Evolutionary conservation across 2,888 invertebrate genomes (phyloP).

Genomic region (Drosophila merina): DNA sequence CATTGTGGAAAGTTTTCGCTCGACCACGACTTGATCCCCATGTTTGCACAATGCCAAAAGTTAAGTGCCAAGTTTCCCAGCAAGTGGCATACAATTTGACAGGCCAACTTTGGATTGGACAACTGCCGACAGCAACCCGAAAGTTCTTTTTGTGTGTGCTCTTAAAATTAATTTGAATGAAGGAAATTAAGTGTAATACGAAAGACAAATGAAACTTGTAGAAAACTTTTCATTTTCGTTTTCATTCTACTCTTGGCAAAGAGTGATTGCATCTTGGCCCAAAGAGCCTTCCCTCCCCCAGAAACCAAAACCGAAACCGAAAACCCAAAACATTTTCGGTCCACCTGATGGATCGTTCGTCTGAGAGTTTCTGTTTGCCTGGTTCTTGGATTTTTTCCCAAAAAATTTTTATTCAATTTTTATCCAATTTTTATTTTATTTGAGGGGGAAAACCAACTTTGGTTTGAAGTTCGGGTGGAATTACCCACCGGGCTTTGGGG

Average conservation of each 20-base stretch:
- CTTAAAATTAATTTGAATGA: conserved; percentile 44
- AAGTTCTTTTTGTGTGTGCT: conserved; percentile 28
- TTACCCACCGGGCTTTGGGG: background rate
- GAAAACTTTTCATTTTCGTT: conserved; percentile 12
- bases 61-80: conserved; percentile 28
- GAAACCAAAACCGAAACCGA: conserved; percentile 3
- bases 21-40: background rate
- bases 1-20: conserved; percentile 15
- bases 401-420: conserved; percentile 22
- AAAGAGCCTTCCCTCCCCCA: background rate
- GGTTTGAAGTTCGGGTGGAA: background rate
- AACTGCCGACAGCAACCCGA: conserved; percentile 31
- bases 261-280: conserved; percentile 27
- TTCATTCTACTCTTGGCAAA: conserved; percentile 2
- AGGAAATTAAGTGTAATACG: conserved; percentile 44
- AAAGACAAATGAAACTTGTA: conserved; percentile 47
- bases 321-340: conserved; percentile 1
- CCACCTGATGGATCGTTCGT: conserved; percentile 11
- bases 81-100: conserved; percentile 35
- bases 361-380: conserved; percentile 33
- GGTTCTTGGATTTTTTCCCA: conserved; percentile 25
- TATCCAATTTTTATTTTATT: conserved; percentile 11
- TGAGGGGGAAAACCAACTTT: background rate
- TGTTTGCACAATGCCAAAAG: conserved; percentile 18
- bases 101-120: conserved; percentile 30